phyloP scores from a whole-genome alignment of 2,113 vertebrate species.

The Chloebia gouldiae region DNA sequence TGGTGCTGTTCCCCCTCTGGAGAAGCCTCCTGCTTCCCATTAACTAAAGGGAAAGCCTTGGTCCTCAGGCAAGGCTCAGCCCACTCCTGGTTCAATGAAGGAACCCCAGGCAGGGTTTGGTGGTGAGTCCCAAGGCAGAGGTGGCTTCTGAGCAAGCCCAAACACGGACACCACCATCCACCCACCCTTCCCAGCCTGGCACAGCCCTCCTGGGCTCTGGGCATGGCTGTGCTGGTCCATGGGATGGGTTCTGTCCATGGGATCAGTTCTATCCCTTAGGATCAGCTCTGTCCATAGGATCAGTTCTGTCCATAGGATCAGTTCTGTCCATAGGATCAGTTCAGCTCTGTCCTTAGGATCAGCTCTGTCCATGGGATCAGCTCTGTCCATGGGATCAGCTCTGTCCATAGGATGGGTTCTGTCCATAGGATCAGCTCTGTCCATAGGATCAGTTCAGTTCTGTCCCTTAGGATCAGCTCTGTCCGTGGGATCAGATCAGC shows the following conservation, averaged over 20 bases:
- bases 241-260: not conserved
- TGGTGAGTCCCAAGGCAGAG: not conserved
- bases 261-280: no score
- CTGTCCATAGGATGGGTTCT: fast-evolving
- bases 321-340: fast-evolving
- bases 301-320: not conserved
- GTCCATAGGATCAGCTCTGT: fast-evolving
- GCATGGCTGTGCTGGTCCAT: fast-evolving
- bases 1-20: not conserved
- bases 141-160: not conserved
- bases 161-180: fast-evolving
- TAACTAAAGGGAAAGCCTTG: constrained; percentile 9
- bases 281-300: no score
- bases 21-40: not conserved
- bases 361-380: fast-evolving
- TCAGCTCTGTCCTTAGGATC: not conserved
- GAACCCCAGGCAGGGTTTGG: not conserved
- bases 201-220: fast-evolving
- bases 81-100: not conserved
- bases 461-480: fast-evolving
- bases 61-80: not conserved
- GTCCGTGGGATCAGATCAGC: not conserved
- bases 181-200: no score
- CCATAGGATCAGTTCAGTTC: no score
- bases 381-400: fast-evolving